Percentiles rank a stretch among this genome's conserved stretches.
Evolutionary conservation across 2,113 vertebrate genomes (phyloP).

Genomic region (Phalacrocorax aristotelis): DNA sequence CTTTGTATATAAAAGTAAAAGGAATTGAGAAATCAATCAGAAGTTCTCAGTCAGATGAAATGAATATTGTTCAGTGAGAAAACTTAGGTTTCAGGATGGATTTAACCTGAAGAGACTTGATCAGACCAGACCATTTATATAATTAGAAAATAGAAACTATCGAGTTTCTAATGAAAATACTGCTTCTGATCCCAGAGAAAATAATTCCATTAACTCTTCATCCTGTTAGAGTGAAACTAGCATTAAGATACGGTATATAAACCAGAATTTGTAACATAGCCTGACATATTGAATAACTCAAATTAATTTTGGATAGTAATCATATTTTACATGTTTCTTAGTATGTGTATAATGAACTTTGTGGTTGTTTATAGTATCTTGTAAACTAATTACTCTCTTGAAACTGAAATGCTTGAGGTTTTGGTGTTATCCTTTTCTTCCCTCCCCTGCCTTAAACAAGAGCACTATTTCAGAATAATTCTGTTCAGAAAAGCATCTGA

Average conservation of each 20-base stretch:
- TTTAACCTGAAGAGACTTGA: background rate
- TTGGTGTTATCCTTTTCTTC: background rate
- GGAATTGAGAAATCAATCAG: background rate
- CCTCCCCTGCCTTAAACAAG: background rate
- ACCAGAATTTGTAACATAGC: background rate
- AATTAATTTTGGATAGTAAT: background rate
- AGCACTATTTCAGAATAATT: background rate
- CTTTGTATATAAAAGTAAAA: background rate
- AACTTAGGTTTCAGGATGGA: background rate
- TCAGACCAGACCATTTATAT: background rate
- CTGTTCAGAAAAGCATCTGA: background rate
- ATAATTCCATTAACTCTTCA: background rate
- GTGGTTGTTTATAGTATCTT: background rate
- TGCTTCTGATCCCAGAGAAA: background rate
- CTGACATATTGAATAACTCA: background rate
- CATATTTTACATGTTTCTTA: background rate
- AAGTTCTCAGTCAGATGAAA: background rate
- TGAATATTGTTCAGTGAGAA: background rate
- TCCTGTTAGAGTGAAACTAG: background rate
- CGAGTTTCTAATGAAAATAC: background rate
- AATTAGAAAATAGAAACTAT: background rate
- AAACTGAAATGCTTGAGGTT: background rate
- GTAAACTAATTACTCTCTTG: background rate
- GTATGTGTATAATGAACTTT: background rate
- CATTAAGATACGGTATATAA: background rate